These are phyloP conservation scores for Idaea dimidiata DNA, from an alignment of 2,888 invertebrate genomes.

Conservation along the genomic window DNA sequence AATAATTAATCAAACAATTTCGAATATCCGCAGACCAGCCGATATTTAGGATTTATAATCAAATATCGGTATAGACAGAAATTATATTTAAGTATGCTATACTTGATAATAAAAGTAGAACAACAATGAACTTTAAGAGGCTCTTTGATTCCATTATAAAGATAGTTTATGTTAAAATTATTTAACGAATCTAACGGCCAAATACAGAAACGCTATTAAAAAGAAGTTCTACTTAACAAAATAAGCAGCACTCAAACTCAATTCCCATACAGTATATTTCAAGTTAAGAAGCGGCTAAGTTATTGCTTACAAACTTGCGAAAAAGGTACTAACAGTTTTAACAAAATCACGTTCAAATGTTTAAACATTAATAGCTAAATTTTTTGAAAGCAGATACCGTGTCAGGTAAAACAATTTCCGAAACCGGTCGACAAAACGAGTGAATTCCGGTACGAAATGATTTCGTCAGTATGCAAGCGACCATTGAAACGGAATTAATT, in stretches of 20 bases:
- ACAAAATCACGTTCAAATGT: not conserved
- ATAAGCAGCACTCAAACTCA: too few relatives aligned
- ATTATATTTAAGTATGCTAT: constrained; percentile 1
- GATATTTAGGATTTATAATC: constrained; percentile 54
- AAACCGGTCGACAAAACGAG: constrained; percentile 28
- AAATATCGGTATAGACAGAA: constrained; percentile 24
- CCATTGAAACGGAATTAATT: constrained; percentile 46
- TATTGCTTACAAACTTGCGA: too few relatives aligned
- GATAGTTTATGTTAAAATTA: too few relatives aligned
- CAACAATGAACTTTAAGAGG: too few relatives aligned
- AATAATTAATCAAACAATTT: constrained; percentile 80
- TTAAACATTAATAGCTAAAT: not conserved
- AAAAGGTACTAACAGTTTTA: not conserved
- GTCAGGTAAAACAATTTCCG: constrained; percentile 18
- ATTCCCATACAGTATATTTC: too few relatives aligned
- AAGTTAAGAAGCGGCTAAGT: too few relatives aligned
- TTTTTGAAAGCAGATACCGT: constrained; percentile 6
- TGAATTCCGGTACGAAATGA: constrained; percentile 27
- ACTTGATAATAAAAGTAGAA: too few relatives aligned
- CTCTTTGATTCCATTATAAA: too few relatives aligned
- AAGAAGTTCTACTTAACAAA: too few relatives aligned
- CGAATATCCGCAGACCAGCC: constrained; percentile 49
- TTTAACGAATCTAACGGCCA: too few relatives aligned
- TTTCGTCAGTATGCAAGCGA: constrained; percentile 35
- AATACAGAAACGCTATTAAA: too few relatives aligned